Evolutionary conservation across 2,797 vertebrate genomes (phyloP).

Genomic region (Novumbra hubbsi): DNA sequence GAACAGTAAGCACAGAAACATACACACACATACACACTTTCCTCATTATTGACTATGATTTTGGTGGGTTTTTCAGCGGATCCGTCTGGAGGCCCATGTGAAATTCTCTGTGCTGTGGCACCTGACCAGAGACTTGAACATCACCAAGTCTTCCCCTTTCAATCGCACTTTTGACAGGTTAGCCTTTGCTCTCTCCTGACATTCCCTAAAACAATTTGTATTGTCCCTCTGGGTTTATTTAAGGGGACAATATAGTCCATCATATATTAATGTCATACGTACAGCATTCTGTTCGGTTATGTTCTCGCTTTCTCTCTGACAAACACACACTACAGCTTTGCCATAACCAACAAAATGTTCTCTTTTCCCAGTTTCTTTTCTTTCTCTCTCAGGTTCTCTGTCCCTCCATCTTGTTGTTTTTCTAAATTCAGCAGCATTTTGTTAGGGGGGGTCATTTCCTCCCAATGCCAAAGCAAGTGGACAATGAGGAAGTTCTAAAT

Average conservation of each 20-base stretch:
- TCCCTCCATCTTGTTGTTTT: too few species aligned
- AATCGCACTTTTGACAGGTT: constrained; percentile 98
- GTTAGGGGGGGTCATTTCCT: too few species aligned
- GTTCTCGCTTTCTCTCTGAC: not conserved
- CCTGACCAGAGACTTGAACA: constrained; percentile 93
- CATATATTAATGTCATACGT: not conserved
- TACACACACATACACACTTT: not conserved
- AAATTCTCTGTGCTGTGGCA: constrained; percentile 98
- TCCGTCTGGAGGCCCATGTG: constrained; percentile 92
- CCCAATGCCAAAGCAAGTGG: too few species aligned
- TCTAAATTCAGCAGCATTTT: too few species aligned
- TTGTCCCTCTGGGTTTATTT: not conserved
- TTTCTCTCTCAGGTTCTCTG: not conserved
- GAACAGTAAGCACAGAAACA: not conserved
- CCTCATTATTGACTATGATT: not conserved
- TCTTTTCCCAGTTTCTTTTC: not conserved
- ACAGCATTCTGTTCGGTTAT: not conserved
- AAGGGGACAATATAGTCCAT: not conserved
- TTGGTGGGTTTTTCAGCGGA: constrained; percentile 75
- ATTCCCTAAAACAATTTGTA: not conserved
- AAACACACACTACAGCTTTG: not conserved
- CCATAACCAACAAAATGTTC: not conserved
- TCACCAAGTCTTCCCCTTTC: constrained; percentile 94
- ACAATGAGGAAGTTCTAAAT: too few species aligned
- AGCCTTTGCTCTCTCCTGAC: constrained; percentile 36